Evolutionary conservation across 2,113 vertebrate genomes (phyloP).

Genomic region (Bos javanicus): DNA sequence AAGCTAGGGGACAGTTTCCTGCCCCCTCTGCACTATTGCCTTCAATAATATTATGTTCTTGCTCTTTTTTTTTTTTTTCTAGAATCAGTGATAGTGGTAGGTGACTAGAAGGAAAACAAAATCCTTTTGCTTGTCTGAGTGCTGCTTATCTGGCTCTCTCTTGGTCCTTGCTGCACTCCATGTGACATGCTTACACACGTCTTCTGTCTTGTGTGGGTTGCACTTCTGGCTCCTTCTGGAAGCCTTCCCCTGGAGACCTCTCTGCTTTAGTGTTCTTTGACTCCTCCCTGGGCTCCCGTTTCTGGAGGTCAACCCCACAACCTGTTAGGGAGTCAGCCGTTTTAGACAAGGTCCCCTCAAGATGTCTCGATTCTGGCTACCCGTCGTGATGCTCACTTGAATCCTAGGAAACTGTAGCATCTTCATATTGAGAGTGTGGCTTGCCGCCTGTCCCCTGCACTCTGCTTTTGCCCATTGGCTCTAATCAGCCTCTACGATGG

Average conservation of each 20-base stretch:
- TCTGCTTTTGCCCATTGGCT: not conserved
- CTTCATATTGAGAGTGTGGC: not conserved
- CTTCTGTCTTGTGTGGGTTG: not conserved
- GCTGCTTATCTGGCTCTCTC: not conserved
- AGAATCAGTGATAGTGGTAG: not conserved
- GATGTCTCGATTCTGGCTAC: not conserved
- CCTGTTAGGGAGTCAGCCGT: not conserved
- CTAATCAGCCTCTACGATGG: not conserved
- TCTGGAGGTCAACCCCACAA: not conserved
- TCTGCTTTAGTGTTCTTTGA: not conserved
- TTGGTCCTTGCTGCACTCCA: not conserved
- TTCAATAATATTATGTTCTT: not conserved
- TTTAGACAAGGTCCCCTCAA: not conserved
- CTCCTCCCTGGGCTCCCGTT: not conserved
- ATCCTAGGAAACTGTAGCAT: not conserved
- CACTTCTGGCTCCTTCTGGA: not conserved
- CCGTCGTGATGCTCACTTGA: not conserved
- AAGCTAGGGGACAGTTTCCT: not conserved
- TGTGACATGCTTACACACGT: not conserved
- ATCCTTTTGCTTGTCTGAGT: not conserved
- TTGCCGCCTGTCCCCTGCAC: not conserved
- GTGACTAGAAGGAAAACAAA: not conserved
- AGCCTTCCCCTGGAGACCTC: not conserved
- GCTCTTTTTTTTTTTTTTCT: not conserved
- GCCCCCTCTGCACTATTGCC: fast-evolving